phyloP scores from a whole-genome alignment of 2,797 vertebrate genomes.

The Hypotaenidia okinawae region DNA sequence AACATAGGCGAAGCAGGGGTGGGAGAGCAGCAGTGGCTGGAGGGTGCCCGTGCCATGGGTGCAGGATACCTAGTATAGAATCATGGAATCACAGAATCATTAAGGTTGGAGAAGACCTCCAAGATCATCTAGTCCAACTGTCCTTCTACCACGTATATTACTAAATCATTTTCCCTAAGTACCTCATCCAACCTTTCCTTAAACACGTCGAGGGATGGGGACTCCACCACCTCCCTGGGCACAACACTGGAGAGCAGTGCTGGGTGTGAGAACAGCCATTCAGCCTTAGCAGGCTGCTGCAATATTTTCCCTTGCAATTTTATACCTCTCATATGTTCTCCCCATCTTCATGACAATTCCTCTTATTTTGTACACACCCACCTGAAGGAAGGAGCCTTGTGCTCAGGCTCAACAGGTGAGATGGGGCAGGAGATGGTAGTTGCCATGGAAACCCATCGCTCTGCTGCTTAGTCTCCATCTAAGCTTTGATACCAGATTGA shows the following conservation, averaged over 20 bases:
- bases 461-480: neutral
- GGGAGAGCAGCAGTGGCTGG: neutral
- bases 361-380: neutral
- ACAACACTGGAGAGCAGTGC: neutral
- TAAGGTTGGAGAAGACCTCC: too few species aligned
- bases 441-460: neutral
- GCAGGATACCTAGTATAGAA: too few species aligned
- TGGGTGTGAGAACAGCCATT: neutral
- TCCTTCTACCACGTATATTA: too few species aligned
- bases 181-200: too few species aligned
- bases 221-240: too few species aligned
- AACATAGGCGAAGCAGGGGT: accelerated
- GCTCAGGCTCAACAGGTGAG: neutral
- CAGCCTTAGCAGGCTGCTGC: accelerated
- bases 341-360: neutral
- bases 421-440: neutral
- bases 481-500: neutral
- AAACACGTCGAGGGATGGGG: too few species aligned
- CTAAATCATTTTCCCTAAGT: too few species aligned
- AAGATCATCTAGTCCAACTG: too few species aligned
- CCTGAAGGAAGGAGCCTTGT: neutral
- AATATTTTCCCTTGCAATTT: neutral
- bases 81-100: too few species aligned
- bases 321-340: accelerated
- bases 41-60: accelerated